Base-by-base conservation (phyloP, 2,797 vertebrate genomes). In the Premnoplex brunnescens region DNA sequence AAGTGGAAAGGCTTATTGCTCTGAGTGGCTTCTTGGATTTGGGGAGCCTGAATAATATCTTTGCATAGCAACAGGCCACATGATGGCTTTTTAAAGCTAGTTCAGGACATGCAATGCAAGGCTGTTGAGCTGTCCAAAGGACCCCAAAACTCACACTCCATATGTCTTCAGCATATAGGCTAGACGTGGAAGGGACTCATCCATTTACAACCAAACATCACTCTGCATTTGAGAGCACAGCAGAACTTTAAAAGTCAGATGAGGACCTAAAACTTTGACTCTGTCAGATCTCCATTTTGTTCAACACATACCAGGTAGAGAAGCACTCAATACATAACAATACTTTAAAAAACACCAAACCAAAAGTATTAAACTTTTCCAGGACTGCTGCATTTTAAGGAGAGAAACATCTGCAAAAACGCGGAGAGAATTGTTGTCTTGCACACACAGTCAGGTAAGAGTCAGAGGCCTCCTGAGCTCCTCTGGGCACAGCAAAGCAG, bases 241-340 rank as follows among this genome's bases (percentile, higher is more conserved):
- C 7, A 67, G n/a, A 26, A 56, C 32, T 69, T 43, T 3, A 30
- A 28, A 80, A 66, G 44, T 49, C 26, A 67, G 37, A 63, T 24
- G n/a, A 74, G 49, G 21, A 66, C 23, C 6, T 59, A 27, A 71
- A 90, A 24, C 14, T 56, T 73, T 10, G 12, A 20, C 19, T 82
- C 23, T 48, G 48, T 28, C 27, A 79, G 32, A 37, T 8, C 17
- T 64, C 8, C 8, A 15, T 16, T 49, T 77, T 14, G 24, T 24
- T 73, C 46, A 60, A 27, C 20, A 59, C 7, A 27, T 14, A n/a
- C 14, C 30, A 83, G 55, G 28, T 1, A 68, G 14, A 60, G 12
- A 1, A 0, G 23, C 28, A 44, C 55, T 52, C 26, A 22, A 14
- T 9, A 24, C 0, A 12, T 1, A 12, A 5, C 10, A n/a, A 8